Evolutionary conservation across 2,888 invertebrate genomes (phyloP).

Genomic region (Anthrax anthrax): DNA sequence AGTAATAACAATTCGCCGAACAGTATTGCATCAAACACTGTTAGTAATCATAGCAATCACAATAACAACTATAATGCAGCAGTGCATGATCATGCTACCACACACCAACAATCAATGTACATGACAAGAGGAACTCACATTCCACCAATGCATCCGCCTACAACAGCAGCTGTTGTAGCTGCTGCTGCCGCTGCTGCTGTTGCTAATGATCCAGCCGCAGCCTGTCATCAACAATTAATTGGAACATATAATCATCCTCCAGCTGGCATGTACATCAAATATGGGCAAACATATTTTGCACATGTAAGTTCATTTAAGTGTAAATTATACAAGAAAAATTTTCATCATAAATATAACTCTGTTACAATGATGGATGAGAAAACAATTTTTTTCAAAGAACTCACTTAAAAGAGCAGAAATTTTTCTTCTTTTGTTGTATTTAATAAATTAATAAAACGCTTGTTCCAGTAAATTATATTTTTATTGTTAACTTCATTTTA

Average conservation of each 20-base stretch:
- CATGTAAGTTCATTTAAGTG: conserved; percentile 23
- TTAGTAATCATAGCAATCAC: conserved; percentile 14
- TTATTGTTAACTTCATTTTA: too few species aligned
- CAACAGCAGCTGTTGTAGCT: conserved; percentile 23
- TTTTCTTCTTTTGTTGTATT: too few species aligned
- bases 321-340: too few species aligned
- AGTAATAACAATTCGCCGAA: conserved; percentile 35
- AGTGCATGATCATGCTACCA: conserved; percentile 5
- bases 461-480: too few species aligned
- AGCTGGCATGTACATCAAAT: conserved; percentile 35
- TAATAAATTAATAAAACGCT: too few species aligned
- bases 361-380: too few species aligned
- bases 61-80: conserved; percentile 10
- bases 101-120: conserved; percentile 25
- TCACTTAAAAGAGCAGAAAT: too few species aligned
- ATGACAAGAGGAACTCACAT: conserved; percentile 29
- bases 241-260: conserved; percentile 38
- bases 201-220: conserved; percentile 20
- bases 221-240: conserved; percentile 35
- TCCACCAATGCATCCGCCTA: conserved; percentile 25
- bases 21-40: conserved; percentile 24
- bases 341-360: too few species aligned
- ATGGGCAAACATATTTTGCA: conserved; percentile 33
- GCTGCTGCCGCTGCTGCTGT: conserved; percentile 18
- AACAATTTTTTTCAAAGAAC: too few species aligned